phyloP scores from a whole-genome alignment of 2,888 invertebrate genomes.

The Dysmachus trigonus region DNA sequence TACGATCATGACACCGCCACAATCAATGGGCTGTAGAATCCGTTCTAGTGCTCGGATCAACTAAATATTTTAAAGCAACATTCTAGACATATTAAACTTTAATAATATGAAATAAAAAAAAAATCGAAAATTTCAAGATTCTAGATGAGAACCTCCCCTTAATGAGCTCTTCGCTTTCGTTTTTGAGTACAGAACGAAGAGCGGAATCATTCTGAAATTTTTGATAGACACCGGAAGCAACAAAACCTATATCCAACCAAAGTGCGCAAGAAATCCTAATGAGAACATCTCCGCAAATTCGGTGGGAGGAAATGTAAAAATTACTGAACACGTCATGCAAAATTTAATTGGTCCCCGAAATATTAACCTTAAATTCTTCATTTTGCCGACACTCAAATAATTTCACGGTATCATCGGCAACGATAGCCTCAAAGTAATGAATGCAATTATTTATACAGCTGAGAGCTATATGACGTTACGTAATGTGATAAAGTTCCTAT shows the following conservation, averaged over 20 bases:
- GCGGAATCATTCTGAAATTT: background rate
- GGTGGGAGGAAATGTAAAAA: background rate
- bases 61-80: no score
- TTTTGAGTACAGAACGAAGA: background rate
- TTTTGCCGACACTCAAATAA: background rate
- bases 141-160: no score
- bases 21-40: no score
- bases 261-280: background rate
- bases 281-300: background rate
- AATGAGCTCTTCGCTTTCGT: slow-evolving; percentile 41
- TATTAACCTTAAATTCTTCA: background rate
- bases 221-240: background rate
- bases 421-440: background rate
- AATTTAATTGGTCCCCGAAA: background rate
- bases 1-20: no score
- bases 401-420: background rate
- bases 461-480: background rate
- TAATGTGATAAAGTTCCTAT: background rate
- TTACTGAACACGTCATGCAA: background rate
- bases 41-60: no score
- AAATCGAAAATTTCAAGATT: no score
- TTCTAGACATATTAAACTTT: no score
- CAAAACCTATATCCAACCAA: slow-evolving; percentile 1
- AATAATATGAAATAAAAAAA: no score
- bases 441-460: background rate